Percentiles rank a stretch among this genome's conserved stretches.
phyloP scores from a whole-genome alignment of 2,888 invertebrate genomes.

The Archips crataeganus region DNA sequence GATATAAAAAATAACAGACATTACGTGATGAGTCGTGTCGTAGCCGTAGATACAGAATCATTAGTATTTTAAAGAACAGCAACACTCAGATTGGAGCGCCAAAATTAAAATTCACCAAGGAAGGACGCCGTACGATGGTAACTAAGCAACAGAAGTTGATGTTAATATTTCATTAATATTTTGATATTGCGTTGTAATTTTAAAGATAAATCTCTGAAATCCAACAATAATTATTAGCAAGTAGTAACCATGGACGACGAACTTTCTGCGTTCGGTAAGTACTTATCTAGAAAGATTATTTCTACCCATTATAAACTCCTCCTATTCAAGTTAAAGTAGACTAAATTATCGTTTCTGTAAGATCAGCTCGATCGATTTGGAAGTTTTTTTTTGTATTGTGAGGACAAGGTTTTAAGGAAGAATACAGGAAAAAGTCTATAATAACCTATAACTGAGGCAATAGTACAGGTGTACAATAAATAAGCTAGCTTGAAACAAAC shows the following conservation, averaged over 20 bases:
- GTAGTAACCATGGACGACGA: slow-evolving; percentile 16
- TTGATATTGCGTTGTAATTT: not conserved
- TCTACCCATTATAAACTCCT: too few species aligned
- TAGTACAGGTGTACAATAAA: too few species aligned
- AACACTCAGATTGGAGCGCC: slow-evolving; percentile 1
- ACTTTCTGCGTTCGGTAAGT: slow-evolving; percentile 29
- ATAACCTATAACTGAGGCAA: too few species aligned
- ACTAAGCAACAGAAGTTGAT: slow-evolving; percentile 10
- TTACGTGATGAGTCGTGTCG: not conserved
- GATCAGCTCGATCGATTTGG: too few species aligned
- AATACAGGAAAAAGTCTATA: too few species aligned
- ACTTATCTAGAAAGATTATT: not conserved
- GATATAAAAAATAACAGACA: too few species aligned
- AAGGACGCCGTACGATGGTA: not conserved
- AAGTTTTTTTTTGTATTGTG: too few species aligned
- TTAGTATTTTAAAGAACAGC: not conserved
- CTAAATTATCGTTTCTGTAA: too few species aligned
- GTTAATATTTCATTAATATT: not conserved
- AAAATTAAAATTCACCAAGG: not conserved
- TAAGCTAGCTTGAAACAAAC: too few species aligned
- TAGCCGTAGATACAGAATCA: too few species aligned
- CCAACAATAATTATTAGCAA: not conserved
- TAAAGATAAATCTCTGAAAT: not conserved
- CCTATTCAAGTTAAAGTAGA: too few species aligned
- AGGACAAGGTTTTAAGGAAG: too few species aligned